phyloP scores from a whole-genome alignment of 2,113 vertebrate genomes.

The Vidua macroura region DNA sequence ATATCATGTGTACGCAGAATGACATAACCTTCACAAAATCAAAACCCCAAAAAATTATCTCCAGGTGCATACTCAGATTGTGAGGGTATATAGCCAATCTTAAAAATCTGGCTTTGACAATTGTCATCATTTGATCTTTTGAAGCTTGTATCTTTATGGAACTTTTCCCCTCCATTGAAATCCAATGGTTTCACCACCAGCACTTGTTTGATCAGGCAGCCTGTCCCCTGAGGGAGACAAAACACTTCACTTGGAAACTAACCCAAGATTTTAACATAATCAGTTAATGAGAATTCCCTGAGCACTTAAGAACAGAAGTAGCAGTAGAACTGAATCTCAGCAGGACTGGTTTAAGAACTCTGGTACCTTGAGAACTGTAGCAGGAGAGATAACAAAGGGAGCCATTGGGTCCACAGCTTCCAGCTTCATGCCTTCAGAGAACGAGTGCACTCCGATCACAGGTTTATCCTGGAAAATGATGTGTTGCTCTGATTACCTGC shows the following conservation, averaged over 20 bases:
- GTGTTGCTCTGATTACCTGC: background rate
- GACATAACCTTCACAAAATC: background rate
- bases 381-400: constrained; percentile 92
- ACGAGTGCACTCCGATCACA: constrained; percentile 81
- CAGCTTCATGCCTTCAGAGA: constrained; percentile 92
- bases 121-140: background rate
- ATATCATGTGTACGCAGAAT: background rate
- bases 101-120: background rate
- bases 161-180: background rate
- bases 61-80: background rate
- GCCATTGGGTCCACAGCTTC: constrained; percentile 89
- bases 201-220: background rate
- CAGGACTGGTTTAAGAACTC: background rate
- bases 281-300: background rate
- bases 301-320: background rate
- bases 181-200: background rate
- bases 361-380: constrained; percentile 90
- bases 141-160: background rate
- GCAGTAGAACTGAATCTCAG: background rate
- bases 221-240: background rate
- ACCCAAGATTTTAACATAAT: background rate
- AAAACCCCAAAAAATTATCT: background rate
- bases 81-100: background rate
- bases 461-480: constrained; percentile 84
- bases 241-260: background rate